Base-by-base conservation (phyloP, 2,797 vertebrate genomes). In the Rhinogobio ventralis region DNA sequence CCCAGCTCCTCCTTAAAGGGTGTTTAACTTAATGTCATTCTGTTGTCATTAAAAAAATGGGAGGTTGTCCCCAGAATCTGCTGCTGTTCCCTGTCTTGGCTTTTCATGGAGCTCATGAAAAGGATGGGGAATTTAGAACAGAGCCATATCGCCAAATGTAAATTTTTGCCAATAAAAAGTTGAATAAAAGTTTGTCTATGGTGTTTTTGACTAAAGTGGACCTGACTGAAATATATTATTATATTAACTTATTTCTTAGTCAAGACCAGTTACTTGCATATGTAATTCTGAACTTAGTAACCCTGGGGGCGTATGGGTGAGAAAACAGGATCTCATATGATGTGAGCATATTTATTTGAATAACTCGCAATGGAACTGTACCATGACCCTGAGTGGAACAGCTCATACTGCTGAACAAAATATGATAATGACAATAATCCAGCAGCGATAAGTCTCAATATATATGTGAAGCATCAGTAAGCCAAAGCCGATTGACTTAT, bases 231-330 rank as follows among this genome's bases (percentile, higher is more conserved):
- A 60, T 25, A 25, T 25, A 60, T 60, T 25, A 62, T 28, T 62
- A 62, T 64, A 64, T 64, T 7, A 62, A 25, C 60, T 7, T 62
- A 28, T 28, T 28, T 64, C 60, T 30, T 15, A 62, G 25, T 28
- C 25, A 62, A 30, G 13, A 28, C 25, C 13, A 62, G 25, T 28
- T 28, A 28, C 13, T 28, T 62, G 67, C 19, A 72, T 45, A 4
- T 72, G 68, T 46, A 33, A 62, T 81, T 28, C 8, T 81, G 36
- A 60, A 68, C 80, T 82, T 53, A 72, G 53, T 28, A 72, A 81
- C 62, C 15, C 6, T 49, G 17, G 36, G 28, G 28, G 62, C 57
- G 2, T 20, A 30, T 28, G 13, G 45, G 28, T 51, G 17, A 36
- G 13, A 33, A 67, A 67, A 49, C 25, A n/a, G 7, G 28, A 20